Percentiles rank a stretch among this genome's conserved stretches.
Evolutionary conservation across 2,888 invertebrate species (phyloP).

Genomic region (Platycheirus albimanus): DNA sequence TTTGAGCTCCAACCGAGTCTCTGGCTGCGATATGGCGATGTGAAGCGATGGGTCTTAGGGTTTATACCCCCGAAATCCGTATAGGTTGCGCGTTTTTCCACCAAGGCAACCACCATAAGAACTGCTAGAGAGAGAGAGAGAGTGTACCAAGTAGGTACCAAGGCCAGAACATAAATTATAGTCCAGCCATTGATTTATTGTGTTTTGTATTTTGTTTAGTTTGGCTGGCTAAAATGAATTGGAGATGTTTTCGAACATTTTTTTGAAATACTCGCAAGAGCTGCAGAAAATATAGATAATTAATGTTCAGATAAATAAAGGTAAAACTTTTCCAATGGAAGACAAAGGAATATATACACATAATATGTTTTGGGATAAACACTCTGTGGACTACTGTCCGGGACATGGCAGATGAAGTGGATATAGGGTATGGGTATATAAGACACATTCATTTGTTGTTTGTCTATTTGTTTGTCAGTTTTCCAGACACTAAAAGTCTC

Average conservation of each 20-base stretch:
- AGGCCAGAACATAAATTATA: constrained; percentile 53
- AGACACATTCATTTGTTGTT: no score
- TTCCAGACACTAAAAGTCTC: no score
- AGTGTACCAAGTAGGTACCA: not conserved
- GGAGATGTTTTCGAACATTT: constrained; percentile 52
- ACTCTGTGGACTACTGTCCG: not conserved
- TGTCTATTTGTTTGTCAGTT: no score
- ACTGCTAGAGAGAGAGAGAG: not conserved
- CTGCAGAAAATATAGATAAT: constrained; percentile 60
- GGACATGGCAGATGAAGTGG: not conserved
- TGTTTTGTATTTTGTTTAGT: constrained; percentile 51
- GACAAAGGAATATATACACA: constrained; percentile 1
- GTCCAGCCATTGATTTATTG: constrained; percentile 60
- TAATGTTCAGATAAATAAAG: constrained; percentile 52
- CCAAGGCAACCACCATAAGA: constrained; percentile 26
- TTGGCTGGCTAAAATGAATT: constrained; percentile 55
- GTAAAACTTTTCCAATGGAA: constrained; percentile 46
- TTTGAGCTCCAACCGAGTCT: not conserved
- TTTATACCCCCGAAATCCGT: constrained; percentile 15
- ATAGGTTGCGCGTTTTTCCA: constrained; percentile 35
- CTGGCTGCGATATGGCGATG: no score
- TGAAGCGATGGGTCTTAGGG: constrained; percentile 18
- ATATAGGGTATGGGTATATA: no score
- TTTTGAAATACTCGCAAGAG: constrained; percentile 57
- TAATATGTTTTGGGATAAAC: not conserved